Conservation (phyloP, 1,140 invertebrate species). For the Pseudomyrmex dendroicus region DNA sequence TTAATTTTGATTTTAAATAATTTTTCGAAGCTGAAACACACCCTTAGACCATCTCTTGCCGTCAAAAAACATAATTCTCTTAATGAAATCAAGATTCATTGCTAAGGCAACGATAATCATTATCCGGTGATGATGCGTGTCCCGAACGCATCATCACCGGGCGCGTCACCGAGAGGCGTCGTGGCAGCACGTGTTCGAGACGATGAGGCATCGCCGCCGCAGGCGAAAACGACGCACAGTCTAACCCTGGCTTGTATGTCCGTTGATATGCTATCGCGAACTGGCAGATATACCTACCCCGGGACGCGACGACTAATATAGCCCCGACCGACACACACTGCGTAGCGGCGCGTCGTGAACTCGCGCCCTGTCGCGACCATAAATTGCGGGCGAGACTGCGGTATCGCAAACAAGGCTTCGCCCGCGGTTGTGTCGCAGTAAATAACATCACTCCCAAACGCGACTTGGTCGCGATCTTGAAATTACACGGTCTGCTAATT, state of each 20-base stretch:
- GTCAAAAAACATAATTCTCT: no score
- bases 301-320: conserved; percentile 31
- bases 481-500: conserved; percentile 22
- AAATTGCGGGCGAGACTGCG: conserved; percentile 39
- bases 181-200: conserved; percentile 27
- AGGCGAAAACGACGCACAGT: conserved; percentile 18
- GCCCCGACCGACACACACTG: conserved; percentile 22
- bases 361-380: conserved; percentile 48
- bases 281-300: conserved; percentile 37
- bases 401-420: conserved; percentile 38
- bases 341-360: conserved; percentile 22
- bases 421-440: conserved; percentile 30
- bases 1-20: no score
- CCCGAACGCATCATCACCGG: conserved; percentile 13
- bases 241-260: not conserved
- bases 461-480: conserved; percentile 35
- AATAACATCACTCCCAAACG: conserved; percentile 54
- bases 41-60: no score
- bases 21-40: no score
- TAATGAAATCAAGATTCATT: not conserved
- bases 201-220: conserved; percentile 45
- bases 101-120: not conserved
- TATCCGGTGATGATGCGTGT: conserved; percentile 1
- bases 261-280: conserved; percentile 42
- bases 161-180: conserved; percentile 5